Percentiles rank a stretch among this genome's conserved stretches.
Evolutionary conservation across 2,113 vertebrate genomes (phyloP).

Genomic region (Zonotrichia leucophrys): DNA sequence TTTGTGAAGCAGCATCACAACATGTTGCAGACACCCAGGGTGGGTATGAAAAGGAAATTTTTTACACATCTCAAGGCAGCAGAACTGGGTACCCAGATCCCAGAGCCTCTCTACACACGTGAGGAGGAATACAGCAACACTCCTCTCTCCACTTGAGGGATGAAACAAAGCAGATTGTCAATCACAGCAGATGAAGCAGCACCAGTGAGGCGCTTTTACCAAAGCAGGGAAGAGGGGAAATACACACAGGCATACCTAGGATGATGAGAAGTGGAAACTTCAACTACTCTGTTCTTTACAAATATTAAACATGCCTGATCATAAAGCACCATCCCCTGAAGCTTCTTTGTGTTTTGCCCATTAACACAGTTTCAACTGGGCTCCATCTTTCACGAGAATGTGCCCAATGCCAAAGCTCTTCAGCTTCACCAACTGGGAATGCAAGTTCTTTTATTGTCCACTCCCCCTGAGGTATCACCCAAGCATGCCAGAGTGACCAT

Average conservation of each 20-base stretch:
- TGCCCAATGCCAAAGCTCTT: background rate
- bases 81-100: background rate
- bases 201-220: background rate
- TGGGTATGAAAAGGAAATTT: background rate
- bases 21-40: rapidly evolving
- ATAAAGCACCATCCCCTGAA: background rate
- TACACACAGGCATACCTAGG: background rate
- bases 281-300: background rate
- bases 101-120: rapidly evolving
- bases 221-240: background rate
- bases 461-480: background rate
- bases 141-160: background rate
- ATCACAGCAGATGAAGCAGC: background rate
- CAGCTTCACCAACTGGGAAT: background rate
- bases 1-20: background rate
- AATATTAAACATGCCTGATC: background rate
- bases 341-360: background rate
- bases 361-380: background rate
- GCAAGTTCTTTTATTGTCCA: background rate
- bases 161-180: background rate
- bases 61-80: background rate
- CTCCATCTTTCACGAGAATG: background rate
- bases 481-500: background rate
- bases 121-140: background rate
- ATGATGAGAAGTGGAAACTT: background rate